phyloP scores from a whole-genome alignment of 2,888 invertebrate genomes.

The Hyles lineata region DNA sequence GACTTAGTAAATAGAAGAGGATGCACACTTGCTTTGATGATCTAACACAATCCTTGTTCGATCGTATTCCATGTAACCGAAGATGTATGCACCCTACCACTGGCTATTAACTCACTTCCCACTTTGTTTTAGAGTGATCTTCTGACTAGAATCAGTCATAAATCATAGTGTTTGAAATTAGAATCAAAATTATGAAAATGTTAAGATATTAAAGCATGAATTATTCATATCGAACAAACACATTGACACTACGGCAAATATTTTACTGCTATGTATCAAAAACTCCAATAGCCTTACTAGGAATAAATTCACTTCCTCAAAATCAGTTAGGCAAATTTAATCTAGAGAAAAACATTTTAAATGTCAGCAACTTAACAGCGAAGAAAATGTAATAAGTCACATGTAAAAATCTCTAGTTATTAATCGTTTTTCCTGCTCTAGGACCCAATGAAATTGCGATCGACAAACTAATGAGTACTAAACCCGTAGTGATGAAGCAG shows the following conservation, averaged over 20 bases:
- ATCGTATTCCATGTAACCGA: conserved; percentile 46
- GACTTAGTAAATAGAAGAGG: conserved; percentile 20
- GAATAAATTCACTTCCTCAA: too few relatives aligned
- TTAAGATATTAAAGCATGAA: too few relatives aligned
- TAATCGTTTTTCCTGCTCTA: not conserved
- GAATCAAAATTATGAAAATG: too few relatives aligned
- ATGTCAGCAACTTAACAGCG: not conserved
- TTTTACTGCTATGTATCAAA: too few relatives aligned
- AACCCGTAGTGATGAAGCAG: conserved; percentile 32
- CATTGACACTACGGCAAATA: too few relatives aligned
- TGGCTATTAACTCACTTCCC: not conserved
- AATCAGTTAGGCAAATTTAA: not conserved
- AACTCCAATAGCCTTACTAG: too few relatives aligned
- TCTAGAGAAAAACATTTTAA: not conserved
- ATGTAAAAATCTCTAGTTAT: too few relatives aligned
- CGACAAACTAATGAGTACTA: not conserved
- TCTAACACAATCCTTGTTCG: conserved; percentile 46
- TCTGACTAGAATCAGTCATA: too few relatives aligned
- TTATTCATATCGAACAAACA: too few relatives aligned
- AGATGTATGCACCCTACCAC: conserved; percentile 31
- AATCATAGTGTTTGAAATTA: too few relatives aligned
- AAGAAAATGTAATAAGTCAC: not conserved
- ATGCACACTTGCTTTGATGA: conserved; percentile 38
- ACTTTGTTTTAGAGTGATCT: not conserved
- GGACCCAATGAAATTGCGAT: not conserved